These are phyloP conservation scores for Oscheius sp. DNA, from an alignment of 2,888 invertebrate genomes.

Conservation along the genomic window DNA sequence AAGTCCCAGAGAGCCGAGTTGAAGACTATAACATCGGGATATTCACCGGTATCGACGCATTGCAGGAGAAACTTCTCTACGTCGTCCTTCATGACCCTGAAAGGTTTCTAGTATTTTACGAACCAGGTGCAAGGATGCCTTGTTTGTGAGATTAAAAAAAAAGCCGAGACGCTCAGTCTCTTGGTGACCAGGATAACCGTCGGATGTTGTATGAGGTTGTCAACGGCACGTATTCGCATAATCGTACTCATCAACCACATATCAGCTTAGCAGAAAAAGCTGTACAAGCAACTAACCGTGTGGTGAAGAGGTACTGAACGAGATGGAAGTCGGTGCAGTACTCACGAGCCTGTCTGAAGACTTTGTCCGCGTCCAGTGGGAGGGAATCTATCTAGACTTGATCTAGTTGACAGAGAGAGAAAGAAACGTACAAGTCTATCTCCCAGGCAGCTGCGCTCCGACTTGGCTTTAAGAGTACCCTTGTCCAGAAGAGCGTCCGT, in stretches of 20 bases:
- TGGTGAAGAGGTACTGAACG: constrained; percentile 55
- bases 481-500: constrained; percentile 34
- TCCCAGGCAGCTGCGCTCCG: constrained; percentile 40
- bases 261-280: too few species aligned
- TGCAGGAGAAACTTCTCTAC: constrained; percentile 44
- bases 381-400: constrained; percentile 46
- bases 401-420: neutral
- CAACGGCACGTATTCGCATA: too few species aligned
- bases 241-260: too few species aligned
- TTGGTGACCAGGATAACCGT: too few species aligned
- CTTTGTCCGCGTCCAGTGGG: constrained; percentile 46
- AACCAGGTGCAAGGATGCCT: too few species aligned
- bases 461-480: constrained; percentile 11
- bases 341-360: constrained; percentile 57
- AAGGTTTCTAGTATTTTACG: neutral
- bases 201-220: too few species aligned
- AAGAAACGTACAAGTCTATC: constrained; percentile 39
- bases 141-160: too few species aligned
- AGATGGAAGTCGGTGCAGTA: constrained; percentile 47
- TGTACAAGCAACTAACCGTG: constrained; percentile 36
- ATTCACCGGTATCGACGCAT: constrained; percentile 43
- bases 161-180: too few species aligned
- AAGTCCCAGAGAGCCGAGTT: constrained; percentile 60
- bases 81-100: constrained; percentile 53
- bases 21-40: constrained; percentile 53